Evolutionary conservation across 1,140 invertebrate genomes (phyloP), one percentile per base, ranked within the genome.

Genomic region (Cherax destructor): DNA sequence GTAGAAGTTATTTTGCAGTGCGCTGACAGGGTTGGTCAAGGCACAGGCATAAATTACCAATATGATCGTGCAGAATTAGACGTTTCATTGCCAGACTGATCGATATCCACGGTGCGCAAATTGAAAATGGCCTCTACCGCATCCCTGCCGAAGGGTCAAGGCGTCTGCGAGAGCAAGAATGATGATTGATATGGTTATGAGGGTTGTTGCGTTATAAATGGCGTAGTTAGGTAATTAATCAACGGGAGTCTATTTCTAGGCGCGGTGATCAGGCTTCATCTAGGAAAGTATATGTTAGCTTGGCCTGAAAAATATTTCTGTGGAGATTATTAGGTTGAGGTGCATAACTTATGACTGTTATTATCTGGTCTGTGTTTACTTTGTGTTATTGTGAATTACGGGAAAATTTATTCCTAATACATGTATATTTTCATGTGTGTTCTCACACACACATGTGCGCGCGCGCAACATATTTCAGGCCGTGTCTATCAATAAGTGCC

Each of bases 61-160:
- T 79, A 86, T 91, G 83, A 91, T 91, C 83, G 30, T 91, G 89
- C 74, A 84, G 86, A 91, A 85, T 91, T 91, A 91, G 89, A 90
- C 81, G 81, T 89, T 89, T 83, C 87, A 89, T 83, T 83, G 88
- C 88, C 52, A 69, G 41, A 10, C 65, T 90, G 81, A 90, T 90
- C 88, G 59, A 90, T 90, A 90, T 47, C 18, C 52, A 24, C 4
- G 50, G 24, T 4, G 47, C 24, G 74, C 18, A 4, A 86, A 77
- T 50, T 50, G 56, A 86, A 76, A 86, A 76, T 76, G 69, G 52
- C 11, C 49, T 41, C 41, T 78, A 78, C 59, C 41, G 49, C 85
- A 78, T 77, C 52, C n/a, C n/a, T 9, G n/a, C 69, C 6, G 69
- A 24, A 74, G 24, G 69, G 7, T 30, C 21, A 74, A 30, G 7